Evolutionary conservation across 2,888 invertebrate genomes (phyloP), one percentile per base, ranked within the genome.

Genomic region (Cephus sareptanus): DNA sequence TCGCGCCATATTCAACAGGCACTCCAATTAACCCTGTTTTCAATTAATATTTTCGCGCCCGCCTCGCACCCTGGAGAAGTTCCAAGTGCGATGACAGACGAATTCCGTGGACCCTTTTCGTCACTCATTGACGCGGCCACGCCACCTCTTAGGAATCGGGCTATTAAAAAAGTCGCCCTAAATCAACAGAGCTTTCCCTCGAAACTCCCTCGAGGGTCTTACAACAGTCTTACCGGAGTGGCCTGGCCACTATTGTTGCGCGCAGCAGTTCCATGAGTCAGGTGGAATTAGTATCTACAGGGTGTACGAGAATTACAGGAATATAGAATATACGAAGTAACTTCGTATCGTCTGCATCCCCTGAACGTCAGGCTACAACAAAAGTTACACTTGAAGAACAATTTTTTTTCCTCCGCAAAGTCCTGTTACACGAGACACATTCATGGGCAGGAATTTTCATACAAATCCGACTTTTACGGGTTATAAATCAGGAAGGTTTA

Each of bases 41-140:
- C 85, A 85, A 84, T 86, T 86, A 86, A 85, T 85, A 84, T 80
- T 81, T 83, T 78, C 80, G 77, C 80, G 77, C 74, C 40, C 40
- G 76, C 75, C 73, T 79, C 69, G 34, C 15, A 23, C 40, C 73
- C 73, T 34, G 73, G 76, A 40, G 76, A 31, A 76, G 34, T 34
- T 68, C 34, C 23, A 34, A 33, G 70, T 68, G 71, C 33, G 71
- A 71, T 71, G 71, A 71, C 71, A 71, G 13, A 33, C 31, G 71
- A 71, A 71, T 71, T 71, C 33, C 34, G 40, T 37, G 35, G 76
- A 77, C n/a, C 34, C 71, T 15, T 30, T 31, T 30, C 71, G 71
- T 33, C 15, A 33, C 33, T 9, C 30, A 33, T 13, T 30, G 31
- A 30, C 30, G 33, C n/a, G 40, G 40, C 23, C 23, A 56, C 40